A percentile compares a stretch with the other conserved stretches of the same genome.
Conservation (phyloP, 2,797 vertebrate species). For the Chelon labrosus region DNA sequence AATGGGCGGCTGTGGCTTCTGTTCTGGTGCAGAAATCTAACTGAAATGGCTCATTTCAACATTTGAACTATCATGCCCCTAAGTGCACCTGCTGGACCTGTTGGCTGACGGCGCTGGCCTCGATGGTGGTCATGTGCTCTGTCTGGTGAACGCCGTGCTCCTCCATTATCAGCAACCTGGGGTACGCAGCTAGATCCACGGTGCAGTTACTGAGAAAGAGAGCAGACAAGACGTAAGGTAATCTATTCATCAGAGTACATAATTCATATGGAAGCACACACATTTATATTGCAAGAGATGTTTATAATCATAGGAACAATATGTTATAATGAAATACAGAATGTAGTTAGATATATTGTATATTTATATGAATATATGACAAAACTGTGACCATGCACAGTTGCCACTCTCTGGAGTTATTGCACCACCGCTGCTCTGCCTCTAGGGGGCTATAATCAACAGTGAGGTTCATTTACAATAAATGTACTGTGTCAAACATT, state of each 20-base stretch:
- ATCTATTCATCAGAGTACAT: not conserved
- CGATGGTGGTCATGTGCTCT: slow-evolving; percentile 97
- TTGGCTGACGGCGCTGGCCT: slow-evolving; percentile 94
- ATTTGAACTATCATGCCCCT: not conserved
- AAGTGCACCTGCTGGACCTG: slow-evolving; percentile 90
- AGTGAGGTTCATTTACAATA: not conserved
- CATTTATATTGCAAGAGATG: no score
- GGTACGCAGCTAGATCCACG: slow-evolving; percentile 55
- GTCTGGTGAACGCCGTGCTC: slow-evolving; percentile 92
- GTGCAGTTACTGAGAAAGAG: slow-evolving; percentile 39
- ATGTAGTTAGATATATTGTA: not conserved
- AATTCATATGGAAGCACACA: not conserved
- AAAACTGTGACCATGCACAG: not conserved
- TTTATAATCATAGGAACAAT: no score
- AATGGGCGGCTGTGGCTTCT: not conserved
- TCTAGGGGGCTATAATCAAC: slow-evolving; percentile 3
- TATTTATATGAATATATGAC: not conserved
- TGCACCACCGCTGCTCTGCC: slow-evolving; percentile 13
- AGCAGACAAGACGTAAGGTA: not conserved
- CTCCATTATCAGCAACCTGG: slow-evolving; percentile 87
- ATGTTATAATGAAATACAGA: no score
- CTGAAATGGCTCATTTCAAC: not conserved
- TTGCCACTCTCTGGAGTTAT: not conserved
- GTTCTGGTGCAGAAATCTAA: not conserved
- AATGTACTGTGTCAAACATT: not conserved